These are phyloP conservation scores for Calephelis perditalis DNA, from an alignment of 2,888 invertebrate species.

Conservation along the genomic window DNA sequence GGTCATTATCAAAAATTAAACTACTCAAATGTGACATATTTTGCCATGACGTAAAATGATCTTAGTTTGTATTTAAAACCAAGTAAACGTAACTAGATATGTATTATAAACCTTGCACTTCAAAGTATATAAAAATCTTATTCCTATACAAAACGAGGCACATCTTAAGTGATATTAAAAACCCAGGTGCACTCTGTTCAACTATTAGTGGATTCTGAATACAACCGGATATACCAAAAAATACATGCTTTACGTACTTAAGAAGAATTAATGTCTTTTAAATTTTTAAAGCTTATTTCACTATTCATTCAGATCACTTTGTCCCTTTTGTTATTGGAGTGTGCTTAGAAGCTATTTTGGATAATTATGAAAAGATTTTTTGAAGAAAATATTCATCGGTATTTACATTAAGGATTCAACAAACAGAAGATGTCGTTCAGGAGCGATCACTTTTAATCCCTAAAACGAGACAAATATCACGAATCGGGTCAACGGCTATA, in stretches of 20 bases:
- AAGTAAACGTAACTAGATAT: too few relatives aligned
- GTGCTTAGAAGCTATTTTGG: constrained; percentile 61
- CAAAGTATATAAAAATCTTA: too few relatives aligned
- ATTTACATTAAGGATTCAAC: constrained; percentile 66
- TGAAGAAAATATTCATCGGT: constrained; percentile 47
- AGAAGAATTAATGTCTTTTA: constrained; percentile 54
- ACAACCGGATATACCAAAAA: constrained; percentile 59
- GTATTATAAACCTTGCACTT: too few relatives aligned
- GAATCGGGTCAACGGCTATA: constrained; percentile 73
- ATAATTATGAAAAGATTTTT: constrained; percentile 63
- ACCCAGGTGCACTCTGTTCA: constrained; percentile 22
- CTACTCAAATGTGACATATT: too few relatives aligned
- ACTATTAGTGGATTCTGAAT: constrained; percentile 22
- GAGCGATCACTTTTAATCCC: constrained; percentile 69
- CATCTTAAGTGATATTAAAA: background rate
- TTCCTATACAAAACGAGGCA: background rate
- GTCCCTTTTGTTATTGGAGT: constrained; percentile 66
- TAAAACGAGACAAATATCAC: constrained; percentile 73
- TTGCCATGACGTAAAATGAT: too few relatives aligned
- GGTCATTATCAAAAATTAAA: too few relatives aligned
- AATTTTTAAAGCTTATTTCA: constrained; percentile 43
- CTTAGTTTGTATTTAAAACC: too few relatives aligned
- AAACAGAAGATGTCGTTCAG: constrained; percentile 62
- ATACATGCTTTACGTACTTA: constrained; percentile 44
- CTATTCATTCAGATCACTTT: constrained; percentile 4